phyloP scores from a whole-genome alignment of 2,888 invertebrate species.

The Parnassius mnemosyne region DNA sequence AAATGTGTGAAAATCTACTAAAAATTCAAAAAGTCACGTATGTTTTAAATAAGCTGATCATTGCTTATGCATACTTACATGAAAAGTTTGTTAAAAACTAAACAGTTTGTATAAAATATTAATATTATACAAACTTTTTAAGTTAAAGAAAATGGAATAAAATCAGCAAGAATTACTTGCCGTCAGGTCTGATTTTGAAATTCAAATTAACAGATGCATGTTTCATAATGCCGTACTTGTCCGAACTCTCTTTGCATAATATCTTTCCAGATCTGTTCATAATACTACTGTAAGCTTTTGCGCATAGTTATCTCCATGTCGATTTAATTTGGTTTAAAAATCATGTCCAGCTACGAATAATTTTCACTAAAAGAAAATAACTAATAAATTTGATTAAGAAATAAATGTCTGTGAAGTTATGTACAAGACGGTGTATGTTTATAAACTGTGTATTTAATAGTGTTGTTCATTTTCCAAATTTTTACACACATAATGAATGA shows the following conservation, averaged over 20 bases:
- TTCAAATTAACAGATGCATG: slow-evolving; percentile 23
- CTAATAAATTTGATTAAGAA: too few relatives aligned
- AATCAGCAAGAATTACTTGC: not conserved
- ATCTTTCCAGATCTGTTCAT: slow-evolving; percentile 11
- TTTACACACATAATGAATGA: too few relatives aligned
- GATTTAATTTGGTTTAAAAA: slow-evolving; percentile 2
- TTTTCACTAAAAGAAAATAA: too few relatives aligned
- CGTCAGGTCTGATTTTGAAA: slow-evolving; percentile 5
- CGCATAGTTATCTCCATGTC: slow-evolving; percentile 3
- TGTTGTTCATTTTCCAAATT: too few relatives aligned
- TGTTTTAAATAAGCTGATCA: not conserved
- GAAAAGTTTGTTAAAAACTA: not conserved
- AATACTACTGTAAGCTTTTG: not conserved
- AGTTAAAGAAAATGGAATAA: not conserved
- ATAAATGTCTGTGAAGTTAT: too few relatives aligned
- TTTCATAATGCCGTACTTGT: slow-evolving; percentile 18
- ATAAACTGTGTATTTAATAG: too few relatives aligned
- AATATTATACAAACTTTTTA: too few relatives aligned
- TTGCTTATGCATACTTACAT: not conserved
- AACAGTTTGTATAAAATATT: not conserved
- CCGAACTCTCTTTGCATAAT: slow-evolving; percentile 18
- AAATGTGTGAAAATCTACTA: too few relatives aligned
- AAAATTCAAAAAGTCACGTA: not conserved
- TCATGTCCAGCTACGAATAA: not conserved
- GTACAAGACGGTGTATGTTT: too few relatives aligned